Base-by-base conservation (phyloP, 1,140 invertebrate genomes). In the Philopotamus ludificatus region DNA sequence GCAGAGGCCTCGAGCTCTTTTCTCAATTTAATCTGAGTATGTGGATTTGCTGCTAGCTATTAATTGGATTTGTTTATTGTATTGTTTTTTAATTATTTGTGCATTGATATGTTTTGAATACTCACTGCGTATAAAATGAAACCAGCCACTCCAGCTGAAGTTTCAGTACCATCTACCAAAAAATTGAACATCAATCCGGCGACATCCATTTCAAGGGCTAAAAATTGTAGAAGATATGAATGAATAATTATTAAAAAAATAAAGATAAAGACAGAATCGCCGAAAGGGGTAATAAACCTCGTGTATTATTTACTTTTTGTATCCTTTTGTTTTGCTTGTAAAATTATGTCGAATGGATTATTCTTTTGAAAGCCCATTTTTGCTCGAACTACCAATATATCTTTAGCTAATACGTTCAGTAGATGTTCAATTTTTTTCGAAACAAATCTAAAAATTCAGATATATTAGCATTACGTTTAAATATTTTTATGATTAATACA, bases 1-100 rank as follows among this genome's bases (percentile, higher is more conserved):
- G 72, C n/a, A 3, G 73, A 67, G 10, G 20, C 23, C 2, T 63
- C 23, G 10, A 63, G 16, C 41, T 63, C 51, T 15, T 41, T 12
- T 18, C 61, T 34, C 12, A 55, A 20, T 55, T 55, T 55, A 12
- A 9, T 42, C 55, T 63, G 61, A 44, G 51, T 26, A 25, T 55
- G 10, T 34, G 34, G 50, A 63, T 63, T 34, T 15, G 2, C 16
- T 4, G 61, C 49, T 12, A 63, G 18, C 61, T 63, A 20, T 23
- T 55, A 22, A 61, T 49, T 15, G 28, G 28, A 34, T 34, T 7
- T 34, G 12, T 34, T 34, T 34, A 12, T 34, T 34, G 28, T 34
- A 12, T 34, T 34, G 28, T 34, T 7, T 34, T 34, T 34, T 4
- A 53, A 39, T 53, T 34, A 7, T 34, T 34, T 34, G 28, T 7